phyloP scores from a whole-genome alignment of 2,888 invertebrate genomes.

The Norana najaformis region DNA sequence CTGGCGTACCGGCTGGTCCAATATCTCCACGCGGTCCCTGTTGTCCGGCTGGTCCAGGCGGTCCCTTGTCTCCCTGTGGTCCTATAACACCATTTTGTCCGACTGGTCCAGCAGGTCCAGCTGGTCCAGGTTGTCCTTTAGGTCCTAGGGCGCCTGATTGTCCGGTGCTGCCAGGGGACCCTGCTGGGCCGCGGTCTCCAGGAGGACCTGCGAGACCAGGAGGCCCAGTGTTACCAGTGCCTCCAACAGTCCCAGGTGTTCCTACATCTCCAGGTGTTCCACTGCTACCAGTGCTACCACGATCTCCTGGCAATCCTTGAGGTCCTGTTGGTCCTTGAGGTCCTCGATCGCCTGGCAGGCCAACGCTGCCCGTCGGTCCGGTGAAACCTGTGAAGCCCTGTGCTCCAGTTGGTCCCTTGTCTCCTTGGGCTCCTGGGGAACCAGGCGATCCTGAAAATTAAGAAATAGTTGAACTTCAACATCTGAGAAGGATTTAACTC shows the following conservation, averaged over 20 bases:
- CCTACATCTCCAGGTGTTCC: slow-evolving; percentile 38
- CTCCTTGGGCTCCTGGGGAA: not conserved
- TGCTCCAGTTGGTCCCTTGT: slow-evolving; percentile 22
- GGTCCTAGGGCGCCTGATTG: slow-evolving; percentile 30
- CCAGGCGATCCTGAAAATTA: not conserved
- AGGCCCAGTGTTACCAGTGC: not conserved
- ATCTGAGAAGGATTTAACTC: too few relatives aligned
- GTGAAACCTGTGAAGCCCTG: not conserved
- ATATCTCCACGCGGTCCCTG: slow-evolving; percentile 30
- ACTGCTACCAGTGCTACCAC: slow-evolving; percentile 35
- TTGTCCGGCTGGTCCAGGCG: slow-evolving; percentile 37
- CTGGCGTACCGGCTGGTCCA: slow-evolving; percentile 35
- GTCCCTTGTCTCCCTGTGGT: slow-evolving; percentile 36
- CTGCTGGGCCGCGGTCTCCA: slow-evolving; percentile 36
- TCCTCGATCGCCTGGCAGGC: slow-evolving; percentile 30
- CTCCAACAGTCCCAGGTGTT: slow-evolving; percentile 30
- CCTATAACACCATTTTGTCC: slow-evolving; percentile 37
- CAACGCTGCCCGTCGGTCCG: slow-evolving; percentile 17
- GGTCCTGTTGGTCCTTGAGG: slow-evolving; percentile 31
- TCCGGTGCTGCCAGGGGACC: slow-evolving; percentile 28
- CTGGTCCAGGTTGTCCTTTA: slow-evolving; percentile 36
- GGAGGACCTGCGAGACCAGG: slow-evolving; percentile 27
- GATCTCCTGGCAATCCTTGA: slow-evolving; percentile 31
- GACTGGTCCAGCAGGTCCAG: slow-evolving; percentile 33
- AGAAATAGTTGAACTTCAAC: not conserved